Conservation (phyloP, 2,888 invertebrate genomes). For the Eretmocerus hayati region DNA sequence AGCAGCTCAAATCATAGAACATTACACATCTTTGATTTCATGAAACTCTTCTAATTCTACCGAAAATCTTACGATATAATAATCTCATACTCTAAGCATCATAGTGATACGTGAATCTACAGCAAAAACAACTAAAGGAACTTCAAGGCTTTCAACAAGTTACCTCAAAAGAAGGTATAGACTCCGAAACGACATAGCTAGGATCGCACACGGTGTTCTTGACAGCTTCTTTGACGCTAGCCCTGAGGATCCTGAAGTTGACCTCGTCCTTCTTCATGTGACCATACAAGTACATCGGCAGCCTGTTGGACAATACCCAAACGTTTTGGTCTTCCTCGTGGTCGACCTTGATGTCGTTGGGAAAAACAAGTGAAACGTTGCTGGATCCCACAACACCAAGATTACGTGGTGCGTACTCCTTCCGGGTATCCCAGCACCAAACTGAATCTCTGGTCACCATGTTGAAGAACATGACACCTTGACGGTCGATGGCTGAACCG, state of each 20-base stretch:
- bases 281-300: constrained; percentile 67
- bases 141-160: constrained; percentile 34
- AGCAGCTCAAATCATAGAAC: too few relatives aligned
- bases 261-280: constrained; percentile 57
- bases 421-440: constrained; percentile 73
- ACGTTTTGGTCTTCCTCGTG: constrained; percentile 60
- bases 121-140: too few relatives aligned
- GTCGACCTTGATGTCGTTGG: constrained; percentile 75
- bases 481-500: constrained; percentile 63
- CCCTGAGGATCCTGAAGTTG: constrained; percentile 69
- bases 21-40: too few relatives aligned
- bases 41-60: too few relatives aligned
- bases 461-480: constrained; percentile 72
- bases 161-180: constrained; percentile 34
- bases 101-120: too few relatives aligned
- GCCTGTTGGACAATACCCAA: constrained; percentile 70
- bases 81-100: neutral
- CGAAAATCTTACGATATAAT: too few relatives aligned
- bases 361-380: constrained; percentile 63
- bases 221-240: constrained; percentile 58
- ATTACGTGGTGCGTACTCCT: constrained; percentile 59
- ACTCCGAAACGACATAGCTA: constrained; percentile 36
- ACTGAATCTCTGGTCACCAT: constrained; percentile 68
- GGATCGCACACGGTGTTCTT: constrained; percentile 67
- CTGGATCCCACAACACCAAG: constrained; percentile 59